Evolutionary conservation across 2,797 vertebrate genomes (phyloP).

Genomic region (Pteropus rufus): DNA sequence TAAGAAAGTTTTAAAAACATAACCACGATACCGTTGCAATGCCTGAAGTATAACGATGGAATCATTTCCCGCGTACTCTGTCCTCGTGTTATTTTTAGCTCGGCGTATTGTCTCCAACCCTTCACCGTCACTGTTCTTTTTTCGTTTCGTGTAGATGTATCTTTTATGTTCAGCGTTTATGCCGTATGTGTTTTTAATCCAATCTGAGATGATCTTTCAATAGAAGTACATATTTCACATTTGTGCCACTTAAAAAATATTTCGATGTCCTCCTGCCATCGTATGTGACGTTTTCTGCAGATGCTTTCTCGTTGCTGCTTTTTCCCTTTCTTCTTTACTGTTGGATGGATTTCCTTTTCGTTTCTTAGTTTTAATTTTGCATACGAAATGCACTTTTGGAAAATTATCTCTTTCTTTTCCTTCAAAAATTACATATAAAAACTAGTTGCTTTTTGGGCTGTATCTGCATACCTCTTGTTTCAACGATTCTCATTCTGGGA

Average conservation of each 20-base stretch:
- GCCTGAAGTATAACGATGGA: not conserved
- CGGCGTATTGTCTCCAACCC: not conserved
- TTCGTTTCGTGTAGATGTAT: not conserved
- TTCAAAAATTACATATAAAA: not conserved
- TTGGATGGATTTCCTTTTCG: not conserved
- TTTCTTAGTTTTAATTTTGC: slow-evolving; percentile 16
- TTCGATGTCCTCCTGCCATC: not conserved
- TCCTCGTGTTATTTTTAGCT: not conserved
- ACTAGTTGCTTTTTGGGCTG: not conserved
- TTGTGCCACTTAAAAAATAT: not conserved
- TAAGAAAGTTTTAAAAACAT: not conserved
- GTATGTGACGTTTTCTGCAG: not conserved
- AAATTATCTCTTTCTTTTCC: not conserved
- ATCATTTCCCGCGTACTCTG: not conserved
- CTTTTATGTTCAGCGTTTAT: not conserved
- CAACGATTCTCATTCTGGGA: not conserved
- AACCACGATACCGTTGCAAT: not conserved
- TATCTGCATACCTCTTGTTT: not conserved
- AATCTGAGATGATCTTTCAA: not conserved
- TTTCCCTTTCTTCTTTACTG: not conserved
- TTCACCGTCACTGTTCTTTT: not conserved
- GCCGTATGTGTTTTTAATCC: not conserved
- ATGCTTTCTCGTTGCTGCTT: not conserved
- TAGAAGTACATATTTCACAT: not conserved
- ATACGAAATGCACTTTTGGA: not conserved